phyloP scores from a whole-genome alignment of 30 jellyfish, hydroid and myxozoan species.

The Aurelia sp. region DNA sequence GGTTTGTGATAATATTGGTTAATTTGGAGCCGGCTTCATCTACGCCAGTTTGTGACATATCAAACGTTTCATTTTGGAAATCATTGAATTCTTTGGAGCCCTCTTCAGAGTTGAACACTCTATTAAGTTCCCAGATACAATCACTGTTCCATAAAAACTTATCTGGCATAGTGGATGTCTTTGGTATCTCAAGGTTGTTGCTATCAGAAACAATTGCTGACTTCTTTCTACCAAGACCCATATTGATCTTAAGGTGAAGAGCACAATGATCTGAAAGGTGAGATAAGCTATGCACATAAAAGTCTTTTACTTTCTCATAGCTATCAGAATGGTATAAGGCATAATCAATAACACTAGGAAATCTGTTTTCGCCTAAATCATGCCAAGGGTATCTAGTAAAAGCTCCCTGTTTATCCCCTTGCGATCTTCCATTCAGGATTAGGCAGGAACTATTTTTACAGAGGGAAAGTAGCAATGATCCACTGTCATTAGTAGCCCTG shows the following conservation, averaged over 20 bases:
- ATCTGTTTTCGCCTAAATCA: background rate
- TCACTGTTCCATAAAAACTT: background rate
- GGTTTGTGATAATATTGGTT: background rate
- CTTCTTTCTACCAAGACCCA: background rate
- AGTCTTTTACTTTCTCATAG: background rate
- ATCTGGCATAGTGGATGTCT: background rate
- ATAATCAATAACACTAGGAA: slow-evolving; percentile 7
- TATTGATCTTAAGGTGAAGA: background rate
- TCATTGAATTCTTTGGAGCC: background rate
- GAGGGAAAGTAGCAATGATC: background rate
- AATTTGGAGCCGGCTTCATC: background rate
- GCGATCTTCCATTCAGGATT: background rate
- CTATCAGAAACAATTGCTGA: too few species aligned
- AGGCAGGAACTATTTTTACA: background rate
- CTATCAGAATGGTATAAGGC: background rate
- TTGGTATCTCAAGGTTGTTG: background rate
- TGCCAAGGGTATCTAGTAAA: background rate
- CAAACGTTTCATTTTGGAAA: too few species aligned
- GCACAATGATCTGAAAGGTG: slow-evolving; percentile 8
- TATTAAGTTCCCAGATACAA: background rate
- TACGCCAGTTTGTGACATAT: background rate
- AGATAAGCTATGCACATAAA: background rate
- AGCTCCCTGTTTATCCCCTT: slow-evolving; percentile 5
- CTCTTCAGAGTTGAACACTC: background rate
- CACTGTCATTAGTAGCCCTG: slow-evolving; percentile 10